Conservation (phyloP, 2,888 invertebrate genomes). For the Lysandra coridon region DNA sequence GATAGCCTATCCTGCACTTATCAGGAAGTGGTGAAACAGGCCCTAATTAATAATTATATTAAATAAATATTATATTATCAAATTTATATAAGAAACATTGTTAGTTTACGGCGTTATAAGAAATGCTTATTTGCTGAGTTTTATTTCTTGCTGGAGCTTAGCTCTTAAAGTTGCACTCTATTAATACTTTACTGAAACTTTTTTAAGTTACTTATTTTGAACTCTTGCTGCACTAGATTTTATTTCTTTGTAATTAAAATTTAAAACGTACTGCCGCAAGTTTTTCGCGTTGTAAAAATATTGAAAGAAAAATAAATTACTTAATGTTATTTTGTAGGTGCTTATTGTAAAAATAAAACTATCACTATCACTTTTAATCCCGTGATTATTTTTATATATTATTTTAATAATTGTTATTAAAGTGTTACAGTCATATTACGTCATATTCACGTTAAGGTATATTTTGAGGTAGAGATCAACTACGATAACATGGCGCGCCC, state of each 20-base stretch:
- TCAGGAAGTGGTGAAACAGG: too few relatives aligned
- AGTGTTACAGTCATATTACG: too few relatives aligned
- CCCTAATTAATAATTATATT: too few relatives aligned
- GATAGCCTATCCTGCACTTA: too few relatives aligned
- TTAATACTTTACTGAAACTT: conserved; percentile 5
- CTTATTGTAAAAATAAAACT: too few relatives aligned
- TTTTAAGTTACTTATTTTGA: conserved; percentile 21
- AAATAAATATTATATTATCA: too few relatives aligned
- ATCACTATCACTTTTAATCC: neutral
- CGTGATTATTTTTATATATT: too few relatives aligned
- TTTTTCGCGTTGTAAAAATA: neutral
- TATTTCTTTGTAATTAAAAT: neutral
- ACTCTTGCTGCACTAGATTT: conserved; percentile 8
- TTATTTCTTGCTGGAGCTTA: neutral
- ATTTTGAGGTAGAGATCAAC: too few relatives aligned
- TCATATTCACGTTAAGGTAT: too few relatives aligned
- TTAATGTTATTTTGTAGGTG: neutral
- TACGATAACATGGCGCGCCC: too few relatives aligned
- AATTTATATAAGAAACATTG: too few relatives aligned
- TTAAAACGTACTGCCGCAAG: neutral
- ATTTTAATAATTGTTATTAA: too few relatives aligned
- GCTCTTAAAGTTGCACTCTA: conserved; percentile 15
- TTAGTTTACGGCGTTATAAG: neutral
- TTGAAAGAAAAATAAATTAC: neutral
- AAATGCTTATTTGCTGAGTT: neutral